A percentile compares a stretch with the other conserved stretches of the same genome.
phyloP scores from a whole-genome alignment of 1,140 invertebrate genomes.

The Cotesia typhae region DNA sequence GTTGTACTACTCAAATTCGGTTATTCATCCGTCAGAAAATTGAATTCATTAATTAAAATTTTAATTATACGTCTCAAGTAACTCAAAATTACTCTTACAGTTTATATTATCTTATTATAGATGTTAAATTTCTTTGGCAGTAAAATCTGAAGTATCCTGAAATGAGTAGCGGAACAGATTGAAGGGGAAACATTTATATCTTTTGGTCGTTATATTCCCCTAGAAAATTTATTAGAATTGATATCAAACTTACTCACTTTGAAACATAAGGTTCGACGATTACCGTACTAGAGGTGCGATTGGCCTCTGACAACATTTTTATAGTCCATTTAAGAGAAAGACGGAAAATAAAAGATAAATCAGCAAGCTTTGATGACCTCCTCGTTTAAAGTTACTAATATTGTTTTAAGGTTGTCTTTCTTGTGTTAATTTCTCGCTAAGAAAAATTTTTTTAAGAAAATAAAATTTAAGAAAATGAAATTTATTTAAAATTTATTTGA shows the following conservation, averaged over 20 bases:
- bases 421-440: not conserved
- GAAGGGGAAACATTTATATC: conserved; percentile 3
- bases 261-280: conserved; percentile 9
- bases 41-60: conserved; percentile 16
- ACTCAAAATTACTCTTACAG: not conserved
- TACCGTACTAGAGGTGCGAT: conserved; percentile 28
- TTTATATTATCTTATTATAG: conserved; percentile 1
- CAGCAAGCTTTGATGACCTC: conserved; percentile 33
- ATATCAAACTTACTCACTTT: conserved; percentile 1
- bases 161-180: too few relatives aligned
- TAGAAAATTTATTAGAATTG: conserved; percentile 11
- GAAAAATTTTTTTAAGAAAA: too few relatives aligned
- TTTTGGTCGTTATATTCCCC: not conserved
- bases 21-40: not conserved
- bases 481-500: too few relatives aligned
- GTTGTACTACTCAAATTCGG: too few relatives aligned
- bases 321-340: conserved; percentile 35
- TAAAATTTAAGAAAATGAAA: too few relatives aligned
- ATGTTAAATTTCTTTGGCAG: not conserved
- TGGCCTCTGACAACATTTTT: conserved; percentile 29
- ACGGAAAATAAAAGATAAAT: conserved; percentile 13
- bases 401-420: not conserved
- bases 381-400: not conserved
- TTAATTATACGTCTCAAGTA: conserved; percentile 2
- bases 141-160: not conserved